Evolutionary conservation across 1,140 invertebrate species (phyloP), one percentile per base, ranked within the genome.

Genomic region (Fopius arisanus): DNA sequence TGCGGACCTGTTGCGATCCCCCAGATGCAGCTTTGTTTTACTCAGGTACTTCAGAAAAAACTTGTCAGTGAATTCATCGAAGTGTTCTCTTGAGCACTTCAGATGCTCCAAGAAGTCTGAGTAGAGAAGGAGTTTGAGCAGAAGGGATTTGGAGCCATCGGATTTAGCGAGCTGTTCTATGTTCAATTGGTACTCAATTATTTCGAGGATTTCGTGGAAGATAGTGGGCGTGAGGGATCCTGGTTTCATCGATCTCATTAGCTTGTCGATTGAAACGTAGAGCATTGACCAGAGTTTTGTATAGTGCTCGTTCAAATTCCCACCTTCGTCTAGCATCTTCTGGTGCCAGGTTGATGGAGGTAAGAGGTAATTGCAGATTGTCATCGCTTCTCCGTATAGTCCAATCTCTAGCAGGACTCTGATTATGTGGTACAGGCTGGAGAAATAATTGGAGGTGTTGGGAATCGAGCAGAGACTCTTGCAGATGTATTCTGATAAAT

Each of bases 331-430:
- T 16, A 14, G 16, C 16, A 59, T 70, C 29, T 29, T 14, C 5
- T 5, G n/a, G n/a, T 62, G n/a, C 26, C 29, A 70, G 3, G 12
- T 31, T 0, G 29, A 40, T n/a, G 67, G 54, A 67, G 75, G 73
- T 63, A 78, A 23, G 33, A 83, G 26, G 33, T 77, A 78, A 48
- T 28, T 70, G 29, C 68, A 79, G 7, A 84, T 66, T 21, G 78
- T 14, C 37, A 69, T 74, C n/a, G 82, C 84, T 71, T 84, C 75
- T 1, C 77, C 43, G 31, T 78, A 79, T n/a, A 78, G 29, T n/a
- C 73, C 7, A 37, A 78, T 79, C 1, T 59, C 54, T 2, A 62
- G n/a, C 23, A 70, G 59, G 19, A 33, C 33, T 28, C 14, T 16
- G 6, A 63, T 14, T n/a, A 70, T 40, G 21, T 70, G 51, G 21